Conservation (phyloP, 2,113 vertebrate genomes). For the Laticauda laticaudata region DNA sequence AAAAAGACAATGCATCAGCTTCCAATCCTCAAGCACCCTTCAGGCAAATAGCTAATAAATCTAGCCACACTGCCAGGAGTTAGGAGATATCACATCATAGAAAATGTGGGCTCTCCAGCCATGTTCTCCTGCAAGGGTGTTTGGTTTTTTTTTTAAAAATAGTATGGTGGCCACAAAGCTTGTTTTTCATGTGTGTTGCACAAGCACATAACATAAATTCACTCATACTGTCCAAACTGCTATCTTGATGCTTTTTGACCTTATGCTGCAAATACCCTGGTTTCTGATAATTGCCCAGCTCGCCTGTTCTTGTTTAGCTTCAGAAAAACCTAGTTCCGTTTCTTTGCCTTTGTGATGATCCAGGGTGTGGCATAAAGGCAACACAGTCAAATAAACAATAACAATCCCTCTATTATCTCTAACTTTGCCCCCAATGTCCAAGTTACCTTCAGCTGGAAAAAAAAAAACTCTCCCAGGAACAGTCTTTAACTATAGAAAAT, state of each 20-base stretch:
- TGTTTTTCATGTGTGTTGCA: background rate
- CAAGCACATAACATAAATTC: background rate
- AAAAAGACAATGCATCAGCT: background rate
- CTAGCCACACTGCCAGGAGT: background rate
- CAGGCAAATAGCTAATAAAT: background rate
- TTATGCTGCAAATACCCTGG: background rate
- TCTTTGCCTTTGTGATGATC: background rate
- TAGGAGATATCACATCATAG: background rate
- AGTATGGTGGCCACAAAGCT: background rate
- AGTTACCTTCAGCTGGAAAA: no score
- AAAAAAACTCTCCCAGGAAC: no score
- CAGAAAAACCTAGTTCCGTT: background rate
- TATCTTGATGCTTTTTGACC: background rate
- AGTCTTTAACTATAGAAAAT: no score
- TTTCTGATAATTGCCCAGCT: background rate
- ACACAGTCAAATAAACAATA: no score
- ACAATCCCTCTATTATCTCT: no score
- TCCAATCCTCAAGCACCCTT: background rate
- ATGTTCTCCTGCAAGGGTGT: background rate
- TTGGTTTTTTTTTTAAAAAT: background rate
- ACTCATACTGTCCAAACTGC: background rate
- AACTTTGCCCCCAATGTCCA: no score
- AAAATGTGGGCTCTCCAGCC: background rate
- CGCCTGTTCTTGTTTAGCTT: background rate
- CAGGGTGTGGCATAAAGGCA: no score